Evolutionary conservation across 1,140 invertebrate species (phyloP).

Genomic region (Arion vulgaris): DNA sequence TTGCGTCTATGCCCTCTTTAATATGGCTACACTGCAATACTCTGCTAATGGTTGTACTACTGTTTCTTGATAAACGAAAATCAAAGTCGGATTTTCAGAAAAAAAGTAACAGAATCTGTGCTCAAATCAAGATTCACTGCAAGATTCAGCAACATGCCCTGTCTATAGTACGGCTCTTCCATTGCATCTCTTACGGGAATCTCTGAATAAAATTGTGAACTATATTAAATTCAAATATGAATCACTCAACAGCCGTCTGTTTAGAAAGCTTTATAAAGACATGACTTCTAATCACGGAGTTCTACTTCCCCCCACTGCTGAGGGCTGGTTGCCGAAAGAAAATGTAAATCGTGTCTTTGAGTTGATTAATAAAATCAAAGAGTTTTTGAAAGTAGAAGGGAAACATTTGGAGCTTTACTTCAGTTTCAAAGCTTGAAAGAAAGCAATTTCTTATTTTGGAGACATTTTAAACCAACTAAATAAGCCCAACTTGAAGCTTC

Average conservation of each 20-base stretch:
- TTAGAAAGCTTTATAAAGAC: background rate
- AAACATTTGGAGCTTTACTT: background rate
- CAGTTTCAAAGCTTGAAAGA: background rate
- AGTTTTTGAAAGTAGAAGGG: background rate
- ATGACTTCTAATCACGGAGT: background rate
- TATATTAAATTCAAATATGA: slow-evolving; percentile 56
- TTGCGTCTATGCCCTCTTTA: too few relatives aligned
- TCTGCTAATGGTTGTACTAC: too few relatives aligned
- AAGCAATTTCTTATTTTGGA: background rate
- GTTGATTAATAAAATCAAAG: background rate
- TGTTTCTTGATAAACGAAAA: too few relatives aligned
- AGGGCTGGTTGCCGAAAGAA: too few relatives aligned
- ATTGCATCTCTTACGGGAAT: slow-evolving; percentile 76
- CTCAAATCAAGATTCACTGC: too few relatives aligned
- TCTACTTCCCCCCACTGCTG: too few relatives aligned
- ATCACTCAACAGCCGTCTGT: background rate
- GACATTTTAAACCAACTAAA: background rate
- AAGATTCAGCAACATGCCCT: too few relatives aligned
- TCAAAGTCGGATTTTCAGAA: too few relatives aligned
- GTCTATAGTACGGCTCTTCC: too few relatives aligned
- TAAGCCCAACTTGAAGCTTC: background rate
- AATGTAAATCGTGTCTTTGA: too few relatives aligned
- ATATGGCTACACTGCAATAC: too few relatives aligned
- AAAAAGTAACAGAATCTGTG: too few relatives aligned
- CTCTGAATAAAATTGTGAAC: slow-evolving; percentile 70